Percentiles rank a stretch among this genome's conserved stretches.
phyloP scores from a whole-genome alignment of 2,113 vertebrate species.

The Prietella phreatophila region DNA sequence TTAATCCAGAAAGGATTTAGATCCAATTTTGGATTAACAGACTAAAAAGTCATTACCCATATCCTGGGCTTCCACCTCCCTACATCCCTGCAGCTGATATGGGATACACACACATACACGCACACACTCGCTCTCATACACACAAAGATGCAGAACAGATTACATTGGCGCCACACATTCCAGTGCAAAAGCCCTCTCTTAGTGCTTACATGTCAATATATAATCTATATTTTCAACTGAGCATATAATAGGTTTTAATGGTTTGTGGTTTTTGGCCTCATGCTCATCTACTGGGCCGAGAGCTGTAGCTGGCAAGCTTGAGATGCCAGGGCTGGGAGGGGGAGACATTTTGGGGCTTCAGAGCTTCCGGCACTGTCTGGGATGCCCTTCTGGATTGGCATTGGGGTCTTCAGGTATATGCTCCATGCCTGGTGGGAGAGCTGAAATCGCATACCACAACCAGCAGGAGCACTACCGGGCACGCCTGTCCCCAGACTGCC shows the following conservation, averaged over 20 bases:
- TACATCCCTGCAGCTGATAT: constrained; percentile 57
- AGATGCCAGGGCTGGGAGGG: constrained; percentile 41
- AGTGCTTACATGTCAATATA: constrained; percentile 66
- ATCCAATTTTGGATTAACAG: constrained; percentile 72
- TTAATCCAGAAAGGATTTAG: constrained; percentile 73
- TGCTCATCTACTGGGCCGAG: constrained; percentile 25
- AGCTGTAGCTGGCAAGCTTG: constrained; percentile 55
- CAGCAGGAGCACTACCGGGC: constrained; percentile 54
- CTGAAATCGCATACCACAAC: constrained; percentile 54
- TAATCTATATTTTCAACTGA: constrained; percentile 69
- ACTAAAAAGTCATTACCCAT: constrained; percentile 71
- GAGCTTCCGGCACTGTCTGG: constrained; percentile 59
- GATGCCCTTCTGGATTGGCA: constrained; percentile 56
- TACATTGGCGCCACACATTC: neutral
- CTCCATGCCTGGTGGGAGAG: constrained; percentile 52
- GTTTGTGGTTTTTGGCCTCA: constrained; percentile 52
- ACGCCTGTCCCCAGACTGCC: constrained; percentile 57
- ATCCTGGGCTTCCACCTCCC: constrained; percentile 46
- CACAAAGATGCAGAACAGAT: constrained; percentile 50
- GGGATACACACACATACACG: constrained; percentile 40
- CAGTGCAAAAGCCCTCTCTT: constrained; percentile 53
- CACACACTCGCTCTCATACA: constrained; percentile 33
- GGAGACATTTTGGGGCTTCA: constrained; percentile 51
- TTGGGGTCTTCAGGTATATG: constrained; percentile 55
- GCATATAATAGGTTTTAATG: constrained; percentile 67